Percentiles rank a stretch among this genome's conserved stretches.
Conservation (phyloP, 2,888 invertebrate genomes). For the Antheraea assamensis region DNA sequence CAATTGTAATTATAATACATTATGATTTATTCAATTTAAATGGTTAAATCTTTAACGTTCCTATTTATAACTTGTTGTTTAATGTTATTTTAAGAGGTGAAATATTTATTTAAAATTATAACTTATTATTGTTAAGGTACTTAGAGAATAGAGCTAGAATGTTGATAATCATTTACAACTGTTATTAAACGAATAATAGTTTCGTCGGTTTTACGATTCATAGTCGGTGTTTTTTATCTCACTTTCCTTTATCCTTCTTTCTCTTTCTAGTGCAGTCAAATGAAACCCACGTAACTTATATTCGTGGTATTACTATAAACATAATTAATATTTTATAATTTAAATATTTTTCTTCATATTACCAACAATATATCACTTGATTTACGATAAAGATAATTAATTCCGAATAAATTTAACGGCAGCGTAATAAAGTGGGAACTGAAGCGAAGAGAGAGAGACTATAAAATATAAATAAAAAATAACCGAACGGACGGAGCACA, state of each 20-base stretch:
- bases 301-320: neutral
- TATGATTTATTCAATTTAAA: too few relatives aligned
- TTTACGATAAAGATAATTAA: slow-evolving; percentile 29
- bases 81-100: too few relatives aligned
- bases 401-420: slow-evolving; percentile 26
- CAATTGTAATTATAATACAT: too few relatives aligned
- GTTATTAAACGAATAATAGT: too few relatives aligned
- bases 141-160: too few relatives aligned
- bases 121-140: too few relatives aligned
- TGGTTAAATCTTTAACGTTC: too few relatives aligned
- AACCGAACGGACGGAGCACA: neutral
- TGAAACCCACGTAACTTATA: neutral
- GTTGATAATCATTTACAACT: too few relatives aligned
- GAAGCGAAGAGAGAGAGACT: slow-evolving; percentile 5
- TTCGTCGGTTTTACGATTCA: too few relatives aligned
- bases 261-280: neutral
- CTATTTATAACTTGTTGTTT: too few relatives aligned
- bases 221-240: too few relatives aligned
- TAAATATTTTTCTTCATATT: slow-evolving; percentile 26
- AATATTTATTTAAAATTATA: too few relatives aligned
- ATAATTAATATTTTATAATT: neutral
- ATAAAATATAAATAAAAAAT: slow-evolving; percentile 14
- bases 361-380: slow-evolving; percentile 25
- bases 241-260: neutral
- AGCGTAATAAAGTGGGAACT: slow-evolving; percentile 33